Evolutionary conservation across 2,113 vertebrate species (phyloP).

Genomic region (Daboia siamensis): DNA sequence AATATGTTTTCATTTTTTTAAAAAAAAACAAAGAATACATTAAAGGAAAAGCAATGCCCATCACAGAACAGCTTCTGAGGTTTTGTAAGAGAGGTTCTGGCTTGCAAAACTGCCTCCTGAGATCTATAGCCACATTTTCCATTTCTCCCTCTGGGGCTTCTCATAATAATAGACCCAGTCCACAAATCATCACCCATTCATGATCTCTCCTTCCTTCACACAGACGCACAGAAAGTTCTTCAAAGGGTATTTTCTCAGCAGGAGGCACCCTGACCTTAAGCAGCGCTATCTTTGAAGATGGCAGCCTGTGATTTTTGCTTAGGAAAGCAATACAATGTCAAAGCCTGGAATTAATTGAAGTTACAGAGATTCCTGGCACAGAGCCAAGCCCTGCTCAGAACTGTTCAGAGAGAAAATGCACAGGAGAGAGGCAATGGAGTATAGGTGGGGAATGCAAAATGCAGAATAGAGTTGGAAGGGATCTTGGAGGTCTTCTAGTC

Average conservation of each 20-base stretch:
- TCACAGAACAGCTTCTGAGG: too few species aligned
- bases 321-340: not conserved
- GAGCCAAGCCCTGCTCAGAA: not conserved
- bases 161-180: not conserved
- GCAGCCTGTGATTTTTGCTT: not conserved
- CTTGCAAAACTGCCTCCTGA: not conserved
- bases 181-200: not conserved
- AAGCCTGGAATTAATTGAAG: not conserved
- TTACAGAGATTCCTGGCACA: not conserved
- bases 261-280: not conserved
- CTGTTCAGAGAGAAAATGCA: not conserved
- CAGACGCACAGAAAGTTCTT: not conserved
- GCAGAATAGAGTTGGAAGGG: not conserved
- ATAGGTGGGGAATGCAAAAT: not conserved
- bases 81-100: not conserved
- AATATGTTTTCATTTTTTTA: not conserved
- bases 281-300: not conserved
- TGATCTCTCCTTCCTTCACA: not conserved
- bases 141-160: not conserved
- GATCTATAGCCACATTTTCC: not conserved
- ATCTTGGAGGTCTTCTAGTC: not conserved
- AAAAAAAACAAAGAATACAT: not conserved
- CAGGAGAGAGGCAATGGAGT: not conserved
- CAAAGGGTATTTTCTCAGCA: not conserved
- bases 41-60: not conserved